A percentile compares a stretch with the other conserved stretches of the same genome.
These are phyloP conservation scores for Ypsolopha scabrella DNA, from an alignment of 2,888 invertebrate genomes.

Conservation along the genomic window DNA sequence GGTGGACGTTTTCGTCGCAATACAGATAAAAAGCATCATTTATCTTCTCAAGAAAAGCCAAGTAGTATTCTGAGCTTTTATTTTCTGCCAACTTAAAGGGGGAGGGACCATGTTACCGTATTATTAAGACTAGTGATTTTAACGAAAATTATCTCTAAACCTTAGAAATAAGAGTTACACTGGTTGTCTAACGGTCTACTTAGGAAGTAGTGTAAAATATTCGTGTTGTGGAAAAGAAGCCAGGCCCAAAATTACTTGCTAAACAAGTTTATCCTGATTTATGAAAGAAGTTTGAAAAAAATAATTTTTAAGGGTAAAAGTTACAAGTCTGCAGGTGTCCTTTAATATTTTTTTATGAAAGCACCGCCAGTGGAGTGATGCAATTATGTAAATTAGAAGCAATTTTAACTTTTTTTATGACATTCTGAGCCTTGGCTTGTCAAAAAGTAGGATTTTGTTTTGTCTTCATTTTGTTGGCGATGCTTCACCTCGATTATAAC, in stretches of 20 bases:
- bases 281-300: conserved; percentile 62
- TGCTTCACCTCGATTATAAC: background rate
- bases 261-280: conserved; percentile 66
- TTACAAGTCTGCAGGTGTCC: conserved; percentile 57
- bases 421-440: background rate
- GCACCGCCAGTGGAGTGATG: conserved; percentile 33
- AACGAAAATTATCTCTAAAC: too few relatives aligned
- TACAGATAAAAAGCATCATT: background rate
- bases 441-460: background rate
- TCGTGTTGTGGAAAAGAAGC: background rate
- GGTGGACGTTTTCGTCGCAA: background rate
- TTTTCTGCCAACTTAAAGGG: background rate
- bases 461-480: background rate
- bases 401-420: conserved; percentile 30
- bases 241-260: conserved; percentile 49
- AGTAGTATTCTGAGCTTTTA: background rate
- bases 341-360: conserved; percentile 35
- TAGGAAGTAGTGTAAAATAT: conserved; percentile 3
- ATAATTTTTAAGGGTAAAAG: conserved; percentile 64
- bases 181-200: background rate
- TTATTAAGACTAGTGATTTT: background rate
- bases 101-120: background rate
- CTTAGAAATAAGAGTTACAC: too few relatives aligned
- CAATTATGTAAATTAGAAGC: conserved; percentile 59
- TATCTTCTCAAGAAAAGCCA: background rate